A percentile compares a stretch with the other conserved stretches of the same genome.
These are phyloP conservation scores for Eidolon dupreanum DNA, from an alignment of 2,797 vertebrate genomes.

Conservation along the genomic window DNA sequence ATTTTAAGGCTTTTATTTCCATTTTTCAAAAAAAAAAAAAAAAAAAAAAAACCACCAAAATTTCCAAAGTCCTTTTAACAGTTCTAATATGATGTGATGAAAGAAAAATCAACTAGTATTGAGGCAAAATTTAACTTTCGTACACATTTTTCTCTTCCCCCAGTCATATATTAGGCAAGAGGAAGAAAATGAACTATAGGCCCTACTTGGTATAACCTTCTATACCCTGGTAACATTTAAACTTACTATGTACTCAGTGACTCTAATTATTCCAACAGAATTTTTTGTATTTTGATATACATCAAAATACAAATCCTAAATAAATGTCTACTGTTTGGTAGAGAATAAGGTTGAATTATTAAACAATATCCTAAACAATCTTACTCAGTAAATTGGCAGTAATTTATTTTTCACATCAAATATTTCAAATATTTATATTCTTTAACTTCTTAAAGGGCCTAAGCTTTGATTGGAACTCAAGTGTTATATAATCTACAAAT, in stretches of 20 bases:
- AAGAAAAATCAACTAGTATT: constrained; percentile 19
- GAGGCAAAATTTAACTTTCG: not conserved
- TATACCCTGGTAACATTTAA: not conserved
- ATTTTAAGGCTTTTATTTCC: not conserved
- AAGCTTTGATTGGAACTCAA: constrained; percentile 7
- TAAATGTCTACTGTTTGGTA: constrained; percentile 23
- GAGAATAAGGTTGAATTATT: constrained; percentile 23
- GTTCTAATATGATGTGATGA: not conserved
- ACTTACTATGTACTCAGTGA: not conserved
- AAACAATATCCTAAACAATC: not conserved
- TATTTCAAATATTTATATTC: constrained; percentile 7
- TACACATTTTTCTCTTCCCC: not conserved
- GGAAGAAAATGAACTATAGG: not conserved
- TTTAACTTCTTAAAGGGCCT: not conserved
- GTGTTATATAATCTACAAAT: not conserved
- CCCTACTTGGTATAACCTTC: not conserved
- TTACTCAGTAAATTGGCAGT: not conserved
- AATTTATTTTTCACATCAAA: not conserved
- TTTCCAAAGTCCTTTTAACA: not conserved
- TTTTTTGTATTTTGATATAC: not conserved
- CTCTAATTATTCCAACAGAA: not conserved
- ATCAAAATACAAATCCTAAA: constrained; percentile 21
- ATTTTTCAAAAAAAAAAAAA: not conserved
- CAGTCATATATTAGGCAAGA: not conserved
- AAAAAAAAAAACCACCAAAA: not conserved